These are phyloP conservation scores for Meda fulgida DNA, from an alignment of 2,797 vertebrate genomes.

Conservation along the genomic window DNA sequence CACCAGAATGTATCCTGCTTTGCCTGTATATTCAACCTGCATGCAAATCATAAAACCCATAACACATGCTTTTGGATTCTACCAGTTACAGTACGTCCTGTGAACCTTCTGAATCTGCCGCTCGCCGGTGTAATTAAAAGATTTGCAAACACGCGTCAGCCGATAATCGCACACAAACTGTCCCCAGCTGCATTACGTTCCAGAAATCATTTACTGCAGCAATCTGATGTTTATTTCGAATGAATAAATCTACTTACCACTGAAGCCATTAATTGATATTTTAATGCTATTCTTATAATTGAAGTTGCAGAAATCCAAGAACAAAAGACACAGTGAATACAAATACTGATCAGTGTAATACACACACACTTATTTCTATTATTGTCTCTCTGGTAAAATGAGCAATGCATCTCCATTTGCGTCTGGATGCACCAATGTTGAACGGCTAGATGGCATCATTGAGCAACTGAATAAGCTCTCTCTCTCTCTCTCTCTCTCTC, in stretches of 20 bases:
- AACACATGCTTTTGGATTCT: background rate
- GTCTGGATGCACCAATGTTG: background rate
- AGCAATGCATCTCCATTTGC: conserved; percentile 35
- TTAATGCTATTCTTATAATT: conserved; percentile 85
- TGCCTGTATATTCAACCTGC: background rate
- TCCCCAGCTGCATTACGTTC: conserved; percentile 80
- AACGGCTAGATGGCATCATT: conserved; percentile 82
- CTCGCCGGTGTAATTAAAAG: conserved; percentile 81
- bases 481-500: conserved; percentile 16
- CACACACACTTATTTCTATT: conserved; percentile 61
- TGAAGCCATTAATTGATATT: conserved; percentile 84
- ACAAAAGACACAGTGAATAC: conserved; percentile 82
- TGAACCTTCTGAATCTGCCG: conserved; percentile 27
- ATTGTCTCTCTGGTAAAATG: conserved; percentile 63
- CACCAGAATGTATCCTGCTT: background rate
- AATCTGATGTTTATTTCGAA: conserved; percentile 83
- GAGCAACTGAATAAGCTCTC: conserved; percentile 68
- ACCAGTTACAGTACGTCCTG: background rate
- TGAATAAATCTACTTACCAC: conserved; percentile 82
- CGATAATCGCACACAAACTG: conserved; percentile 78
- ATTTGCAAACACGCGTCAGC: conserved; percentile 83
- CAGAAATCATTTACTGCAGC: conserved; percentile 80
- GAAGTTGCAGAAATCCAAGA: conserved; percentile 79
- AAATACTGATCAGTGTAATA: conserved; percentile 82
- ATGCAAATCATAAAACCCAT: background rate